Evolutionary conservation across 2,113 vertebrate species (phyloP), one percentile per base, ranked within the genome.

Genomic region (Zootoca vivipara): DNA sequence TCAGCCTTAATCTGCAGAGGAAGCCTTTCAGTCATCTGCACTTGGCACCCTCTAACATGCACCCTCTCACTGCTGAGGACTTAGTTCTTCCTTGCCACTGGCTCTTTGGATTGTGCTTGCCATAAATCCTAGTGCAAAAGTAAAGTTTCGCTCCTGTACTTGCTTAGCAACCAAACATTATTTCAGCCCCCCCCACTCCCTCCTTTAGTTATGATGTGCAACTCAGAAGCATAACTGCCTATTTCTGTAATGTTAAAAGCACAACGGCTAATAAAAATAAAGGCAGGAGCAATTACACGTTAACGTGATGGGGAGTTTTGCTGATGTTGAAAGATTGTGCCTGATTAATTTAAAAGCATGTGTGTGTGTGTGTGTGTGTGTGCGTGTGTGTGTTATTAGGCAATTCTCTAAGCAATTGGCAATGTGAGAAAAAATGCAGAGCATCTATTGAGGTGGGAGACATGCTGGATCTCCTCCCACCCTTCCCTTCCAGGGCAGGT

Each of bases 401-500:
- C 90, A 87, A 91, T 87, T 80, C 90, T 0, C 38, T 85, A 91
- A 93, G 80, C 7, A 15, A 22, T 78, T 24, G 83, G n/a, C 30
- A 0, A 56, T 35, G 24, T 90, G 77, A n/a, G 77, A 88, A 92
- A 89, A 86, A 92, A 82, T 85, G 70, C 62, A 28, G 40, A 26
- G 65, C 72, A 69, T 4, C 81, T 72, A 58, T 84, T 93, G 83
- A 96, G 96, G 95, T 96, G 92, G 90, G 90, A 89, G 33, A 93
- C 69, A 75, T 85, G 91, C 78, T 84, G 15, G 86, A 72, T 78
- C 22, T 75, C 10, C 4, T 40, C n/a, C 26, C 15, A 20, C 30
- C 28, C 40, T 58, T 35, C 30, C 74, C 87, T 92, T 92, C 88
- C 87, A 89, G 94, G 91, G 94, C 96, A 97, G 97, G 96, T 97